phyloP scores from a whole-genome alignment of 2,797 vertebrate species.

The Pseudochaenichthys georgianus region DNA sequence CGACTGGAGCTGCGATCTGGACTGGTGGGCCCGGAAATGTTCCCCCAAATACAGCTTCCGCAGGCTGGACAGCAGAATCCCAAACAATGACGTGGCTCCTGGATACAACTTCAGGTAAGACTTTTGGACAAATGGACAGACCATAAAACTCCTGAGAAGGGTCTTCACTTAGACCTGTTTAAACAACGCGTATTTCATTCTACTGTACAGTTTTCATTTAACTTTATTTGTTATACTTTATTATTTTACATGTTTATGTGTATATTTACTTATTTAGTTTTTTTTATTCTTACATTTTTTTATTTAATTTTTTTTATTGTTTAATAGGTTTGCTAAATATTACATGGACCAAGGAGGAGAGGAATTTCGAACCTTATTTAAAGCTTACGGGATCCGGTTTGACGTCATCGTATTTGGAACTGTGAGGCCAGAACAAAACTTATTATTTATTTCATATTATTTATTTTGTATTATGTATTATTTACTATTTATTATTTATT shows the following conservation, averaged over 20 bases:
- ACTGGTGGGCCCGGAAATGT: conserved; percentile 84
- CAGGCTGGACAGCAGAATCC: conserved; percentile 88
- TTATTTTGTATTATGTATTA: no score
- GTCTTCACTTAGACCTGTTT: no score
- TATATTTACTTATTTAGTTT: no score
- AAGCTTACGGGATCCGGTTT: conserved; percentile 94
- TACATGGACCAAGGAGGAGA: conserved; percentile 76
- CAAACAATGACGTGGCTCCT: conserved; percentile 84
- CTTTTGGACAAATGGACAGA: neutral
- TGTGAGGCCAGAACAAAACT: conserved; percentile 74
- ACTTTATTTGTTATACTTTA: no score
- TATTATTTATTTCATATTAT: no score
- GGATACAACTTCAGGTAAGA: conserved; percentile 93
- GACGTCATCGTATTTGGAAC: conserved; percentile 92
- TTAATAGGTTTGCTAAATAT: conserved; percentile 90
- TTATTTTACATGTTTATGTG: no score
- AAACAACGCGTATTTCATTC: no score
- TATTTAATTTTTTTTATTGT: no score
- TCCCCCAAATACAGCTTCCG: conserved; percentile 90
- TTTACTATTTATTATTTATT: no score
- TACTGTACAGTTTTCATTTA: no score
- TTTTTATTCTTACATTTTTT: no score
- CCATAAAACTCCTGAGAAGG: no score
- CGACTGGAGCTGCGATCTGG: conserved; percentile 93
- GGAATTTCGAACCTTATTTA: conserved; percentile 87